Evolutionary conservation across 2,888 invertebrate genomes (phyloP), one percentile per base, ranked within the genome.

Genomic region (Phaedon cochleariae): DNA sequence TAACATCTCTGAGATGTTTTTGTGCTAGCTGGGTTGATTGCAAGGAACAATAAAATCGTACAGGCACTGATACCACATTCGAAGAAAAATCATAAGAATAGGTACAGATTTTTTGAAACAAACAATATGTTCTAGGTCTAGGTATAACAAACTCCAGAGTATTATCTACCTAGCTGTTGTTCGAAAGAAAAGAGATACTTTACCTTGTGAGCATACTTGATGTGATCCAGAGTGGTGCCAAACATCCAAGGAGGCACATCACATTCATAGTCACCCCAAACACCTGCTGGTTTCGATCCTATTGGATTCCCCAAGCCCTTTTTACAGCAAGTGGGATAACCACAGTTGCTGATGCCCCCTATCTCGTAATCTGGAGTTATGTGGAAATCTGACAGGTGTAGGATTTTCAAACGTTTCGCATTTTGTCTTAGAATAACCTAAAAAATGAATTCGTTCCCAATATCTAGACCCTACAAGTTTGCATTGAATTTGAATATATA

Each of bases 201-300:
- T 69, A 76, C 76, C 62, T 62, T 68, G 41, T 75, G 73, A 2
- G 72, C 68, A 20, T 62, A 22, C 7, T 69, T 71, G 15, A 75
- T 73, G 51, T 89, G 88, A 17, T 88, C 83, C 67, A 95, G 83
- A 15, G 89, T 86, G 74, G 90, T 88, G 61, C 89, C 87, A 31
- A 90, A 86, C 0, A 90, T 86, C 81, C 90, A 87, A 81, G 87
- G 83, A 0, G 94, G 92, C 0, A 88, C 83, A 79, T 95, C 94
- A 76, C 94, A 95, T 64, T 87, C 83, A 73, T 90, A 92, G 76
- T 92, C 92, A 1, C 94, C 94, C 93, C 94, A 95, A 72, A 85
- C 87, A 0, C 94, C 94, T 0, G 94, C 94, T 0, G 81, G 82
- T 26, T 76, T 71, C 4, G 75, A 65, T 15, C 52, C 59, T 5